Base-by-base conservation (phyloP, 1,140 invertebrate genomes). In the Prorops nasuta region DNA sequence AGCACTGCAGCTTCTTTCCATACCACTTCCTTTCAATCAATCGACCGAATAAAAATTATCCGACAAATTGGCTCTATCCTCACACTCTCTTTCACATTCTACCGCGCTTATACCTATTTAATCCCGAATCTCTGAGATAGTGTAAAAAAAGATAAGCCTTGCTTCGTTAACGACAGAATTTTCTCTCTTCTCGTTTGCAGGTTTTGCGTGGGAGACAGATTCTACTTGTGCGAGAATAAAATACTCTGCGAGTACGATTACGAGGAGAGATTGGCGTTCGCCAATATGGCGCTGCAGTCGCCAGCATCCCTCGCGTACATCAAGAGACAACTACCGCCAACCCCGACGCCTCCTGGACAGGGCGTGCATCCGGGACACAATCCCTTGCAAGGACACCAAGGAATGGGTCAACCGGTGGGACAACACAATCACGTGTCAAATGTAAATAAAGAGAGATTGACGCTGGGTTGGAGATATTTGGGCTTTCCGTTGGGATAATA, bases 221-320 rank as follows among this genome's bases (percentile, higher is more conserved):
- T 96, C 77, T 98, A 96, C 77, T 78, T 98, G 56, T 95, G 92
- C 79, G 94, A 97, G 71, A 97, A 97, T 78, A 96, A 96, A 81
- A 96, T 98, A 57, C 84, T 98, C 12, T 98, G 95, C 80, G 94
- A 97, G 74, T 96, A 95, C 72, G 94, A 98, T 76, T 98, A 97
- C 72, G 93, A 96, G 71, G 93, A 96, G 76, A 80, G 92, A 52
- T 79, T 93, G 72, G 89, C 94, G 34, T 94, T 94, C 72, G 90
- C 91, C 32, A 92, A 89, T 67, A 92, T 95, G 88, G 89, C 91
- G 20, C 90, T 91, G 76, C 92, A 94, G 70, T 91, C 92, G 38
- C 88, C 89, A 35, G 86, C 87, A 32, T 72, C 67, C 32, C 78
- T 93, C 34, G 87, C 90, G 36, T 92, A 95, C 72, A 83, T 96